Base-by-base conservation (phyloP, 2,113 vertebrate genomes). In the Seriola rivoliana region DNA sequence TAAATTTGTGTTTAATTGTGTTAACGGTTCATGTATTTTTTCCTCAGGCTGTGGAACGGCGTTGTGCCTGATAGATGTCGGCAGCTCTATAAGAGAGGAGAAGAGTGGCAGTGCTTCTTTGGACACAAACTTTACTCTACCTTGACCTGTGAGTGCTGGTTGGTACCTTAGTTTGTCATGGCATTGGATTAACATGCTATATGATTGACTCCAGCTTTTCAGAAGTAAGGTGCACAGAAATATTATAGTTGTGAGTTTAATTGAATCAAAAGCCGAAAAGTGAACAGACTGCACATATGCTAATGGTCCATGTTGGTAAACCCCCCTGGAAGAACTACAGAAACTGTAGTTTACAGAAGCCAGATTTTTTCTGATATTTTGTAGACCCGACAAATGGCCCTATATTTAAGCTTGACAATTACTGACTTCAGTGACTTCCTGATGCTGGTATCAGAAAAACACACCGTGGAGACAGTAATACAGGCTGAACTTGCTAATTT, bases 41-140 rank as follows among this genome's bases (percentile, higher is more conserved):
- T 67, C 42, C 42, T 85, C 75, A 96, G 96, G 80, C 78, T 96
- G 78, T 97, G 96, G 96, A 96, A 95, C 36, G 95, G 96, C 3
- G 87, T 94, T 38, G 93, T 97, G 42, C 96, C 96, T 52, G 95
- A 96, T 13, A 93, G 93, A 72, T 96, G 96, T 71, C 93, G 89
- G 48, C 95, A 95, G 84, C 94, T 95, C 65, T 95, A 95, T 83
- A 95, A 94, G 84, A 91, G 75, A 88, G 96, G 95, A 42, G 95
- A 97, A 83, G 96, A 96, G 54, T 96, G 96, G 96, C 95, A 95
- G 76, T 97, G 96, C 88, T 96, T 96, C 89, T 96, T 96, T 81
- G 96, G 96, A 54, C 93, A 95, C 84, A 95, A 92, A 83, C 87
- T 96, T 7, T 96, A 95, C 87, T 92, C 95, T 17, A 95, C 95